Base-by-base conservation (phyloP, 1,140 invertebrate species). In the Holotrichia oblita region DNA sequence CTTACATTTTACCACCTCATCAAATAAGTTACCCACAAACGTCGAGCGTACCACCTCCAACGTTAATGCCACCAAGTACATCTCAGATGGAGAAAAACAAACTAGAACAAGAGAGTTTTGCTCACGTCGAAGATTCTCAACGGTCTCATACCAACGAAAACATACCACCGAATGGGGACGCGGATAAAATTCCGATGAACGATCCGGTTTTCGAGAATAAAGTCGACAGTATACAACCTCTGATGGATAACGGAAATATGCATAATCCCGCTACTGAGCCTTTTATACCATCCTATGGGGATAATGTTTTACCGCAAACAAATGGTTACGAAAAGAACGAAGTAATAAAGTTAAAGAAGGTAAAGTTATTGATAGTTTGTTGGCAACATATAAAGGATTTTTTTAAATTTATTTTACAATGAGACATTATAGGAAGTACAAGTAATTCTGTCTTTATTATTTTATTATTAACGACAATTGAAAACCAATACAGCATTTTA, bases 341-440 rank as follows among this genome's bases (percentile, higher is more conserved):
- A 59, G 77, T 78, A 10, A 69, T 48, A 1, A 81, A 80, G 44
- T 64, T 80, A 34, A 81, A 81, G 77, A 82, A 80, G 80, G 83
- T 83, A 77, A 77, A 77, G 44, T 6, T 69, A 34, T 34, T 34
- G 27, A 34, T 34, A 34, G 27, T 34, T 34, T 34, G 27, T 34
- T 34, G 27, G 17, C 7, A 14, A 14, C 22, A 3, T 27, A 22
- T 69, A 6, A 8, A 48, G n/a, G n/a, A n/a, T 6, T 27, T 69
- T 69, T 34, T 69, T 34, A 27, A n/a, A n/a, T n/a, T n/a, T n/a
- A n/a, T n/a, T n/a, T n/a, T n/a, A n/a, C n/a, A n/a, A n/a, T n/a
- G n/a, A n/a, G n/a, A n/a, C n/a, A n/a, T n/a, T n/a, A n/a, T n/a
- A n/a, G n/a, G n/a, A n/a, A n/a, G n/a, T n/a, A n/a, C n/a, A n/a